Evolutionary conservation across 2,113 vertebrate genomes (phyloP), one percentile per base, ranked within the genome.

Genomic region (Crotophaga sulcirostris): DNA sequence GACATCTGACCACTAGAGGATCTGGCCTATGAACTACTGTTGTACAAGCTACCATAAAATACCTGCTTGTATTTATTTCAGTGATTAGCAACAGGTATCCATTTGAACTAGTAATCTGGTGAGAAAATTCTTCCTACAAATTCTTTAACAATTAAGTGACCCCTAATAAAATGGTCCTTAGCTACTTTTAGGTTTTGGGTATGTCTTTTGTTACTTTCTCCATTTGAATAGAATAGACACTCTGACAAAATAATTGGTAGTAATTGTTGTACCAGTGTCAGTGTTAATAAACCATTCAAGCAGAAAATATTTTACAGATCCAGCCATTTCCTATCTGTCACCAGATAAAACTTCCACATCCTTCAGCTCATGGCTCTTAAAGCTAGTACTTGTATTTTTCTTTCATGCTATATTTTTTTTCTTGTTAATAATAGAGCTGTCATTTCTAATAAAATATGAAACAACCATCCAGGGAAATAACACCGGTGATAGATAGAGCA

Each of bases 371-470:
- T 96, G 92, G 74, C 92, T 97, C 82, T 88, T 95, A 81, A 88
- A 93, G 47, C 80, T 70, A 74, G 92, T 96, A 66, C 91, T 96
- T 94, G 56, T 94, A 86, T 92, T 96, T 95, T 96, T 95, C 88
- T 95, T 93, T 84, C 73, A 55, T 89, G 94, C 86, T 95, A 4
- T 94, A 70, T 87, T 92, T 91, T 96, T 83, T 87, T 97, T 74
- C 78, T 96, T 97, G 95, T 96, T 98, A 98, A 98, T 98, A 98
- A 98, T 97, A 98, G 94, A 97, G 91, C 97, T 98, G 97, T 97
- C 98, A 97, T 97, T 97, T 97, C 96, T 97, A 97, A 98, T 98
- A 98, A 98, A 97, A 95, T 92, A 87, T 92, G 94, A 96, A 98
- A 96, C 93, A 96, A 63, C 89, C 89, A 87, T 92, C 95, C 79